Evolutionary conservation across 2,797 vertebrate species (phyloP), one percentile per base, ranked within the genome.

Genomic region (Sebastes cheni): DNA sequence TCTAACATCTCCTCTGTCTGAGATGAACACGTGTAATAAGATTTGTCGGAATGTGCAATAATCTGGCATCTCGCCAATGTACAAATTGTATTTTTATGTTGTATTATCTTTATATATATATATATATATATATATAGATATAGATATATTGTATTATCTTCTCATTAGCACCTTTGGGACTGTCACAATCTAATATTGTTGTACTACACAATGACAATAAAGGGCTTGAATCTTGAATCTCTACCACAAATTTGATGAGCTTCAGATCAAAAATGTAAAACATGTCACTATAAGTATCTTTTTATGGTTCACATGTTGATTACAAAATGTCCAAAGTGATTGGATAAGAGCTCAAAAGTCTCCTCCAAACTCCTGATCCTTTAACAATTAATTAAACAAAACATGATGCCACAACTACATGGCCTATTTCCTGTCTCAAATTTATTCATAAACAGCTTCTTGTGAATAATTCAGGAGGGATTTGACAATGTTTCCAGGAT

Each of bases 11-110:
- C 36, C 13, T 39, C 36, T 39, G 36, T 39, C 36, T 0, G 36
- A 39, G 36, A 39, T 39, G 36, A 39, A 39, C 13, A 39, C 5
- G 36, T 39, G 36, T 14, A 39, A 39, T 39, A 39, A 39, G 36
- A 39, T 5, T 0, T 42, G 39, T 42, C 2, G 0, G 0, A 0
- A 16, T 42, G 39, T 42, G 39, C 14, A 42, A 42, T 16, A 42
- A 14, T 42, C 8, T 32, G 32, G 36, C 12, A 39, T 39, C 36
- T 39, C 12, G 2, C 36, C 36, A 39, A 39, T 39, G 36, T 39
- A 39, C 36, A 39, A 1, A 39, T 39, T 39, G 5, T 39, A 39
- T 39, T 39, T 39, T 39, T 14, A 39, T 39, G 36, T 39, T 39
- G 36, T 39, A 39, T 39, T 39, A 39, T 39, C 36, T 39, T 39